Conservation (phyloP, 2,888 invertebrate genomes). For the Ametastegia equiseti region DNA sequence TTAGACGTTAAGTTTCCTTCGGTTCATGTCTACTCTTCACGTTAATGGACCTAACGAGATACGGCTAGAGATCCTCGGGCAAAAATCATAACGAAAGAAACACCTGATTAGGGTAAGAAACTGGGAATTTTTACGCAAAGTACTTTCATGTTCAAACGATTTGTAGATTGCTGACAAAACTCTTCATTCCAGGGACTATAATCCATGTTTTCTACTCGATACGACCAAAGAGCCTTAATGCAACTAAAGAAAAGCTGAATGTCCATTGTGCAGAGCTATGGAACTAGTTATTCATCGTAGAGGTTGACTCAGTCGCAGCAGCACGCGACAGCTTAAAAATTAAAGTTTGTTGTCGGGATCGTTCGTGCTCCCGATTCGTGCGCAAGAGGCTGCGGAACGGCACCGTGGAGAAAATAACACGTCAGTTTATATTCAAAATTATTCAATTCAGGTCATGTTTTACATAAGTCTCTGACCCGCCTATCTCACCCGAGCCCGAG, state of each 20-base stretch:
- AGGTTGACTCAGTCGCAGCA: background rate
- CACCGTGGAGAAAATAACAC: conserved; percentile 24
- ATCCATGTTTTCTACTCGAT: background rate
- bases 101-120: conserved; percentile 25
- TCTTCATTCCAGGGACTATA: background rate
- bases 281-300: conserved; percentile 29
- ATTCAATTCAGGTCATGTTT: conserved; percentile 46
- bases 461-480: conserved; percentile 41
- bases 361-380: conserved; percentile 40
- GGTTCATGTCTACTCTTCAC: background rate
- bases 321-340: conserved; percentile 33
- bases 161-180: background rate
- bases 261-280: background rate
- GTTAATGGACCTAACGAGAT: conserved; percentile 40
- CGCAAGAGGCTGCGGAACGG: background rate
- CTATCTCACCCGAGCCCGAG: conserved; percentile 31
- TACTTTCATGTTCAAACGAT: background rate
- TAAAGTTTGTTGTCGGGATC: background rate
- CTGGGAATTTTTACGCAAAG: conserved; percentile 2
- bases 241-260: background rate
- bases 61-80: conserved; percentile 1
- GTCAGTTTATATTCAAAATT: conserved; percentile 47
- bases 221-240: background rate
- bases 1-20: conserved; percentile 43
- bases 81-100: conserved; percentile 28